phyloP scores from a whole-genome alignment of 2,797 vertebrate species.

The Micrastur ruficollis region DNA sequence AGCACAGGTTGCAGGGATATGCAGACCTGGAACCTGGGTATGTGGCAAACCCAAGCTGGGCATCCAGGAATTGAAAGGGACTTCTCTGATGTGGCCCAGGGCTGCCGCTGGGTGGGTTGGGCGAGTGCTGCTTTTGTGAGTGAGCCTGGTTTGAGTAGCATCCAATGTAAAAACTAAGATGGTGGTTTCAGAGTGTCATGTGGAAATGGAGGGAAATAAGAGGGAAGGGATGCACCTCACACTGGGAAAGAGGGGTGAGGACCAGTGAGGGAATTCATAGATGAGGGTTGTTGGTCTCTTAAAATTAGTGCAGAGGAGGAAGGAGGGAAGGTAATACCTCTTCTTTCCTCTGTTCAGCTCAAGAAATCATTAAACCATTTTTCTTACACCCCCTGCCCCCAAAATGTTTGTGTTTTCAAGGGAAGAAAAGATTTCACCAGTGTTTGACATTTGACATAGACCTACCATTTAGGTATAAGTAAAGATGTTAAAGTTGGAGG shows the following conservation, averaged over 20 bases:
- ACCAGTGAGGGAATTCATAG: neutral
- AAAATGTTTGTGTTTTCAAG: neutral
- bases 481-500: neutral
- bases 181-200: neutral
- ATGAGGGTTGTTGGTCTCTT: accelerated
- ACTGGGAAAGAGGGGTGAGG: neutral
- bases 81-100: neutral
- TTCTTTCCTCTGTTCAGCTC: neutral
- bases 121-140: neutral
- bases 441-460: neutral
- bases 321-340: neutral
- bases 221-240: neutral
- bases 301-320: neutral
- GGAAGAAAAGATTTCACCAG: neutral
- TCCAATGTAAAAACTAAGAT: neutral
- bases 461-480: neutral
- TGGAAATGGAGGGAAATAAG: neutral
- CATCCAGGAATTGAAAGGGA: neutral
- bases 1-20: accelerated
- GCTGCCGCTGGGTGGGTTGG: neutral
- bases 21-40: neutral
- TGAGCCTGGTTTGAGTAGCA: neutral
- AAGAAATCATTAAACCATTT: neutral
- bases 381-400: neutral
- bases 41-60: neutral